Conservation (phyloP, 2,888 invertebrate genomes). For the Pristionchus fissidentatus region DNA sequence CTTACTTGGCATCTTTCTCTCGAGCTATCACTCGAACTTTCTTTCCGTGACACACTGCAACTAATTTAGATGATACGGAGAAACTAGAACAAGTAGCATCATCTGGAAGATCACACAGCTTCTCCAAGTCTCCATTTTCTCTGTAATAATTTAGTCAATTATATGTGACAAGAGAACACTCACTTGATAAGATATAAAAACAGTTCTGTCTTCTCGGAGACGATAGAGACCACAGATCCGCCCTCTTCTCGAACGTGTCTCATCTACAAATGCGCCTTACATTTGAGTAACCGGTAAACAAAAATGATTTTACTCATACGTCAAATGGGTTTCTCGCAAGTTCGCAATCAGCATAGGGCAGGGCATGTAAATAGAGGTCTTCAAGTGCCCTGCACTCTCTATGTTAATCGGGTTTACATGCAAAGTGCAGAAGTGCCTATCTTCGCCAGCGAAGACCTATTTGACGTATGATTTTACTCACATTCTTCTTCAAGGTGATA, state of each 20-base stretch:
- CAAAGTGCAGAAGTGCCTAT: too few species aligned
- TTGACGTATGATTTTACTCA: neutral
- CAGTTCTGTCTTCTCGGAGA: neutral
- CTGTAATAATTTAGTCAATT: neutral
- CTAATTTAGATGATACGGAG: neutral
- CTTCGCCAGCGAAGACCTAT: too few species aligned
- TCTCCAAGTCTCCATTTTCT: neutral
- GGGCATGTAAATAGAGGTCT: too few species aligned
- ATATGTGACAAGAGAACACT: neutral
- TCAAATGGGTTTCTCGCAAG: too few species aligned
- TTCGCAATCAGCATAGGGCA: too few species aligned
- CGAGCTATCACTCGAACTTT: conserved; percentile 6
- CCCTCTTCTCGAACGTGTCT: conserved; percentile 11
- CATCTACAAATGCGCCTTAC: neutral
- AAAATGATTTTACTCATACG: too few species aligned
- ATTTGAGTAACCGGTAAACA: neutral
- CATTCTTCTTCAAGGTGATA: neutral
- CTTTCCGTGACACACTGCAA: conserved; percentile 25
- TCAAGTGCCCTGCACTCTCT: too few species aligned
- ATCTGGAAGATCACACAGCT: conserved; percentile 5
- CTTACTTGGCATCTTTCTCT: neutral
- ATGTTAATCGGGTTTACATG: too few species aligned
- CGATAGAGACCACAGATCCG: neutral
- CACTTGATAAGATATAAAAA: neutral
- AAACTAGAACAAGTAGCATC: neutral